These are phyloP conservation scores for Ophion obscuratus DNA, from an alignment of 2,888 invertebrate genomes.

Conservation along the genomic window DNA sequence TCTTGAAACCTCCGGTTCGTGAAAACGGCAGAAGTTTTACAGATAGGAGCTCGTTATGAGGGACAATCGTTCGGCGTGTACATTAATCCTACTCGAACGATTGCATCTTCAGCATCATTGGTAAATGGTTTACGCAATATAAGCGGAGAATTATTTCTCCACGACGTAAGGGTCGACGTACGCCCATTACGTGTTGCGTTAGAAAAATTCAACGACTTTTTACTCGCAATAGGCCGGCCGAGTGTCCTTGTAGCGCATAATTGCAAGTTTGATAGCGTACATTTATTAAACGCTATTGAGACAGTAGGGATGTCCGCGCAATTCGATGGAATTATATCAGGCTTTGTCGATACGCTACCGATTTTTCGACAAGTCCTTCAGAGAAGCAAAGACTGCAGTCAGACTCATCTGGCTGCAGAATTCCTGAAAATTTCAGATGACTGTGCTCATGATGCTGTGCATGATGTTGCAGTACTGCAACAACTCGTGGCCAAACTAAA, in stretches of 20 bases:
- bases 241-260: slow-evolving; percentile 52
- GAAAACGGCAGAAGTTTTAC: slow-evolving; percentile 57
- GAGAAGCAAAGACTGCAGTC: slow-evolving; percentile 21
- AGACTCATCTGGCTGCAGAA: slow-evolving; percentile 20
- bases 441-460: slow-evolving; percentile 22
- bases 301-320: not conserved
- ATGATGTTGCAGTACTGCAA: slow-evolving; percentile 15
- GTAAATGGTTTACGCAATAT: slow-evolving; percentile 48
- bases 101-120: slow-evolving; percentile 51
- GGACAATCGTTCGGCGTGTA: slow-evolving; percentile 51
- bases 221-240: slow-evolving; percentile 4
- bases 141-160: slow-evolving; percentile 51
- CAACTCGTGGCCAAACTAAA: too few relatives aligned
- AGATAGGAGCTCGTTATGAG: slow-evolving; percentile 62
- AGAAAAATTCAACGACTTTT: slow-evolving; percentile 21
- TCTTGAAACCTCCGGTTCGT: slow-evolving; percentile 60
- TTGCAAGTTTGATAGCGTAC: slow-evolving; percentile 42
- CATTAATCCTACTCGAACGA: slow-evolving; percentile 52
- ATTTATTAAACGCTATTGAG: slow-evolving; percentile 19
- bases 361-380: slow-evolving; percentile 17
- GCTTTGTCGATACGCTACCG: slow-evolving; percentile 38
- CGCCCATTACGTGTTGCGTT: slow-evolving; percentile 1
- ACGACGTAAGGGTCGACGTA: slow-evolving; percentile 28
- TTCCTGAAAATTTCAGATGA: not conserved
- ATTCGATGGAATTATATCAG: slow-evolving; percentile 27